Evolutionary conservation across 2,113 vertebrate genomes (phyloP).

Genomic region (Leptobrachium leishanense): DNA sequence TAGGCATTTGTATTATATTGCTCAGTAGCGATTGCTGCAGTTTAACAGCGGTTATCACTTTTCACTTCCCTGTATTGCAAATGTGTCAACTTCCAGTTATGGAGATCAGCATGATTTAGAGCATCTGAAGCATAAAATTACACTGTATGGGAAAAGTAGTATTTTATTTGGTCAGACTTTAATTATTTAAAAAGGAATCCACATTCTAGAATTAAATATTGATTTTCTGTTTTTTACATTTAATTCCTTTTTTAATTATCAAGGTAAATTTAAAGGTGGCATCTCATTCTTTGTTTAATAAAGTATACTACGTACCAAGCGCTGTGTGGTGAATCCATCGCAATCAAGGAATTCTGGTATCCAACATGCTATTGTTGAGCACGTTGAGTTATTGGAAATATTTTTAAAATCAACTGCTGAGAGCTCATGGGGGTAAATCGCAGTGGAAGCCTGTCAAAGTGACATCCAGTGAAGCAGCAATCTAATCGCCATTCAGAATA

Average conservation of each 20-base stretch:
- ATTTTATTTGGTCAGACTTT: constrained; percentile 6
- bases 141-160: constrained; percentile 15
- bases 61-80: not conserved
- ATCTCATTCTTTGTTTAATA: too few relatives aligned
- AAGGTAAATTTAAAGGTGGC: too few relatives aligned
- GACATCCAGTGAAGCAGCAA: too few relatives aligned
- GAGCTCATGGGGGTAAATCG: too few relatives aligned
- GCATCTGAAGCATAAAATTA: constrained; percentile 33
- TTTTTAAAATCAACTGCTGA: too few relatives aligned
- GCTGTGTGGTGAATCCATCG: too few relatives aligned
- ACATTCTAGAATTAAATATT: constrained; percentile 31
- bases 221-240: constrained; percentile 21
- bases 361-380: too few relatives aligned
- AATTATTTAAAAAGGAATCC: not conserved
- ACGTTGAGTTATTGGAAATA: too few relatives aligned
- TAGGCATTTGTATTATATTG: not conserved
- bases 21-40: not conserved
- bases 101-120: constrained; percentile 18
- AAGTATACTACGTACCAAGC: too few relatives aligned
- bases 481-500: too few relatives aligned
- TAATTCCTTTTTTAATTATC: not conserved
- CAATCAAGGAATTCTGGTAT: too few relatives aligned
- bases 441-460: too few relatives aligned
- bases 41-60: constrained; percentile 8
- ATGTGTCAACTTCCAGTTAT: constrained; percentile 27